A percentile compares a stretch with the other conserved stretches of the same genome.
phyloP scores from a whole-genome alignment of 1,140 invertebrate genomes.

The Anoplolepis gracilipes region DNA sequence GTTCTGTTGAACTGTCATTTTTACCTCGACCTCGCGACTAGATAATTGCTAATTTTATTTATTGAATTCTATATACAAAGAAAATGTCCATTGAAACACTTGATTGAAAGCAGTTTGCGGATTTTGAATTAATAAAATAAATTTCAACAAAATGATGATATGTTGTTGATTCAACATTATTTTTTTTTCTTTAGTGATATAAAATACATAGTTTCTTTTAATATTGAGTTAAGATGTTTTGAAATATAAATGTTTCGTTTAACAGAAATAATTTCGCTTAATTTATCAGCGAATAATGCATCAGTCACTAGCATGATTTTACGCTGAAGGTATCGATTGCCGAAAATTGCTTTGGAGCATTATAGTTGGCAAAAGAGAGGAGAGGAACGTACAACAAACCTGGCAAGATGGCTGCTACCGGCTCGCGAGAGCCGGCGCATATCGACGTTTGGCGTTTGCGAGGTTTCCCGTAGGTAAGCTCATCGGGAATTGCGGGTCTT shows the following conservation, averaged over 20 bases:
- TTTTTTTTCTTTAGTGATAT: too few relatives aligned
- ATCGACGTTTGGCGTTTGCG: constrained; percentile 85
- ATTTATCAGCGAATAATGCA: background rate
- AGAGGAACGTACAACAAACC: constrained; percentile 81
- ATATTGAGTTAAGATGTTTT: background rate
- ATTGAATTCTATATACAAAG: background rate
- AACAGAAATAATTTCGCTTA: background rate
- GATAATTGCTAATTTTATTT: background rate
- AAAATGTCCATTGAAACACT: constrained; percentile 4
- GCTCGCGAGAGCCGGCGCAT: constrained; percentile 70
- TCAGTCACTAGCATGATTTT: background rate
- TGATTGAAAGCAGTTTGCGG: background rate
- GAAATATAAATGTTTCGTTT: background rate
- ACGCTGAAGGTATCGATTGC: background rate
- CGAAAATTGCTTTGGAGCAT: constrained; percentile 80
- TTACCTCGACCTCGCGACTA: background rate
- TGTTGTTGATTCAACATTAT: too few relatives aligned
- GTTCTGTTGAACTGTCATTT: background rate
- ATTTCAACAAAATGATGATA: too few relatives aligned
- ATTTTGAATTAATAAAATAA: too few relatives aligned
- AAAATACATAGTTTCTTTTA: background rate
- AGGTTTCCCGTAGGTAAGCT: constrained; percentile 86
- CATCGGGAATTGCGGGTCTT: constrained; percentile 85
- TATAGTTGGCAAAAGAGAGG: constrained; percentile 75
- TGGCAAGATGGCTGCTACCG: constrained; percentile 84